Conservation (phyloP, 2,888 invertebrate genomes). For the Drosophila quinaria region DNA sequence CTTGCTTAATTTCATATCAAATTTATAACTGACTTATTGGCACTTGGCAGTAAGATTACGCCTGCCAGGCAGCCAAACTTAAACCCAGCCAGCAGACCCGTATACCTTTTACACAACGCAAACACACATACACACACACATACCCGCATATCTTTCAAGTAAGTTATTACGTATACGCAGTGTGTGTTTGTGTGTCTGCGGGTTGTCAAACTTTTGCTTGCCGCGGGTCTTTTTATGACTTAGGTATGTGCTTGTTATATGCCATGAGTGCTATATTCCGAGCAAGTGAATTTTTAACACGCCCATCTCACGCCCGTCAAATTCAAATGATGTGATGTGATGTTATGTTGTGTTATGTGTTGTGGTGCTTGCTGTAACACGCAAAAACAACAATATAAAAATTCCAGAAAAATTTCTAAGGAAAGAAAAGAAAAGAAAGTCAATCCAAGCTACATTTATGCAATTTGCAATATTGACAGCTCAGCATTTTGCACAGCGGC, state of each 20-base stretch:
- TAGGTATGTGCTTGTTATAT: constrained; percentile 35
- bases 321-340: constrained; percentile 45
- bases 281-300: constrained; percentile 51
- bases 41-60: constrained; percentile 76
- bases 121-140: not conserved
- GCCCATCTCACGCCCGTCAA: constrained; percentile 53
- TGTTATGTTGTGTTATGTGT: constrained; percentile 7
- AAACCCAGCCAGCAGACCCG: constrained; percentile 10
- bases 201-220: constrained; percentile 48
- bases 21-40: constrained; percentile 82
- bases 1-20: constrained; percentile 78
- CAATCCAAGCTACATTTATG: constrained; percentile 56
- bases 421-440: constrained; percentile 3
- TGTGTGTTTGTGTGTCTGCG: constrained; percentile 18
- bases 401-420: constrained; percentile 6
- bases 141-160: constrained; percentile 29
- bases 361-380: constrained; percentile 9
- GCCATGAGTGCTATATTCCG: constrained; percentile 45
- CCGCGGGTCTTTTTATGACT: constrained; percentile 53
- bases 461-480: constrained; percentile 67
- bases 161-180: constrained; percentile 66
- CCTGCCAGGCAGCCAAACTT: constrained; percentile 48
- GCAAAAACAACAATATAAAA: constrained; percentile 24
- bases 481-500: constrained; percentile 45
- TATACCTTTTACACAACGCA: constrained; percentile 3